Percentiles rank a stretch among this genome's conserved stretches.
These are phyloP conservation scores for Bubo blakistoni DNA, from an alignment of 2,113 vertebrate species.

Conservation along the genomic window DNA sequence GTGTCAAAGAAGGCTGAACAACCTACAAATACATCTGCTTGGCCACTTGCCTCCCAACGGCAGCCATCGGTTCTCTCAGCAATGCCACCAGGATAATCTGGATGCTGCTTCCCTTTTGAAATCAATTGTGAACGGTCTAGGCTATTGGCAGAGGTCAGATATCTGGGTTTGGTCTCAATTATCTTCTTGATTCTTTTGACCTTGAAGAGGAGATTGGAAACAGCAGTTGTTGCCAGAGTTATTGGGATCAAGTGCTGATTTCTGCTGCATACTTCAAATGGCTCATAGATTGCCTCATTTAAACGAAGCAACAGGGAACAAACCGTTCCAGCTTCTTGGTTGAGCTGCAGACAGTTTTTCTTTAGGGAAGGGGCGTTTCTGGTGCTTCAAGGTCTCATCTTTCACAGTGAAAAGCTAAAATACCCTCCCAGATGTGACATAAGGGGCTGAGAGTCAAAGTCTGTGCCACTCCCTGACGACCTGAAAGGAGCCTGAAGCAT, in stretches of 20 bases:
- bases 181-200: slow-evolving; percentile 14
- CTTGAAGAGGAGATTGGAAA: slow-evolving; percentile 34
- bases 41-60: not conserved
- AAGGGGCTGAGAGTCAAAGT: not conserved
- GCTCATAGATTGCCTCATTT: not conserved
- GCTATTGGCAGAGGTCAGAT: slow-evolving; percentile 25
- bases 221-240: not conserved
- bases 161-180: slow-evolving; percentile 27
- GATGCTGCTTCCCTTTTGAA: not conserved
- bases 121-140: not conserved
- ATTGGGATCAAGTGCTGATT: slow-evolving; percentile 13
- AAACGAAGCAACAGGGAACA: not conserved
- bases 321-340: not conserved
- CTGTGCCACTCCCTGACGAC: not conserved
- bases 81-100: not conserved
- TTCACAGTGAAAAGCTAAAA: not conserved
- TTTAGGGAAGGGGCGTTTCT: not conserved
- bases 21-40: not conserved
- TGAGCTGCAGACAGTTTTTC: not conserved
- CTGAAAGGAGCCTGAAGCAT: not conserved
- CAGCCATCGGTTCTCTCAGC: not conserved
- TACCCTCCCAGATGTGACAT: not conserved
- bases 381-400: not conserved
- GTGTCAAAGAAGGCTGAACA: not conserved
- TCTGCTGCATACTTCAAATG: slow-evolving; percentile 27